Evolutionary conservation across 2,888 invertebrate species (phyloP).

Genomic region (Dynastes grantii): DNA sequence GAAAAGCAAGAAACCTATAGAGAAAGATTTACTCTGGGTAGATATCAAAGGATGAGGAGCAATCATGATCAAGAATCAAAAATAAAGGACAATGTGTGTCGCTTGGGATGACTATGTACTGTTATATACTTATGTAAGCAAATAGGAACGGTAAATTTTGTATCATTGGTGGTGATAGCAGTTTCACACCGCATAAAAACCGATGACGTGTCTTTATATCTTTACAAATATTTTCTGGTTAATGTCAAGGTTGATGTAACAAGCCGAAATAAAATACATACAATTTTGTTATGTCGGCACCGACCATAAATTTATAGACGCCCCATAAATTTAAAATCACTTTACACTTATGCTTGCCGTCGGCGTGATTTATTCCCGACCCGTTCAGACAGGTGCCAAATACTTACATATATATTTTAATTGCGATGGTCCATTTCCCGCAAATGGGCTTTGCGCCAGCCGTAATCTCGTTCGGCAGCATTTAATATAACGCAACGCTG

Average conservation of each 20-base stretch:
- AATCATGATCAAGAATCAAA: too few species aligned
- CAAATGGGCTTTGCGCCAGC: constrained; percentile 4
- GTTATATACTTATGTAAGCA: too few species aligned
- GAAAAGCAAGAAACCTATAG: too few species aligned
- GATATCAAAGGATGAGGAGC: too few species aligned
- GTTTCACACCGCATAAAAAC: background rate
- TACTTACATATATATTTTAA: constrained; percentile 47
- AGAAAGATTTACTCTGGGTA: too few species aligned
- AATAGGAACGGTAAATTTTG: too few species aligned
- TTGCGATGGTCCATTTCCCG: constrained; percentile 40
- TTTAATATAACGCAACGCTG: constrained; percentile 19
- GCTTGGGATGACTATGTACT: too few species aligned
- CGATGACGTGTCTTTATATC: constrained; percentile 7
- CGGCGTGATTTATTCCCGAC: constrained; percentile 37
- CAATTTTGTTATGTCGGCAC: constrained; percentile 33
- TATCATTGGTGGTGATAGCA: too few species aligned
- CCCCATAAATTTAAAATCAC: constrained; percentile 49
- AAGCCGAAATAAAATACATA: constrained; percentile 40
- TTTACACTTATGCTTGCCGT: constrained; percentile 42
- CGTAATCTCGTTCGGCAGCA: constrained; percentile 26
- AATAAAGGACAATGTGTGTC: too few species aligned
- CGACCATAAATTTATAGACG: constrained; percentile 43
- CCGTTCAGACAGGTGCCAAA: constrained; percentile 47
- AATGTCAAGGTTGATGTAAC: constrained; percentile 40
- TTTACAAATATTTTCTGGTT: background rate